phyloP scores from a whole-genome alignment of 2,888 invertebrate genomes.

The Julus scandinavius region DNA sequence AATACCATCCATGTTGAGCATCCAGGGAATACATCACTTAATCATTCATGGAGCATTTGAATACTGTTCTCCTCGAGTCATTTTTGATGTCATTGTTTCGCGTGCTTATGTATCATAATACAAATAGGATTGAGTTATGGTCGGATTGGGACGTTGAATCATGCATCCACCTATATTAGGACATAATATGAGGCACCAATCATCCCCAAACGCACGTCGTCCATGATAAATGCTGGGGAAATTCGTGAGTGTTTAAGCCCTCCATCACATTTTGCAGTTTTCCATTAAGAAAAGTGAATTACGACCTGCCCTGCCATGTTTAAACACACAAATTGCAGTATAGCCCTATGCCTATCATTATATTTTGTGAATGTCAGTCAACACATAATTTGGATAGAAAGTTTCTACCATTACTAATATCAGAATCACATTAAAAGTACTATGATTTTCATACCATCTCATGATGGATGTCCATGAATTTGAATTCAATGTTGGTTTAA shows the following conservation, averaged over 20 bases:
- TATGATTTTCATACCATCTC: too few species aligned
- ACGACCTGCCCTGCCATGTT: neutral
- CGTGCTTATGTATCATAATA: conserved; percentile 4
- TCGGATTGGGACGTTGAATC: conserved; percentile 25
- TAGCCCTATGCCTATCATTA: too few species aligned
- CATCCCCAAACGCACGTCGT: neutral
- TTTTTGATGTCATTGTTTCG: neutral
- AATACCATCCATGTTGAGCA: neutral
- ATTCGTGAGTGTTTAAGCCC: neutral
- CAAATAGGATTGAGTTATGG: conserved; percentile 18
- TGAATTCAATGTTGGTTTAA: too few species aligned
- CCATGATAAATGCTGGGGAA: neutral
- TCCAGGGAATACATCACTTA: conserved; percentile 6
- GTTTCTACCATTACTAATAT: too few species aligned
- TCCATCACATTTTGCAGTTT: neutral
- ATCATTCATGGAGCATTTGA: conserved; percentile 8
- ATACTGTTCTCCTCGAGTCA: neutral
- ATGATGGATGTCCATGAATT: too few species aligned
- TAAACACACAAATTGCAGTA: too few species aligned
- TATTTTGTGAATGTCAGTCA: too few species aligned
- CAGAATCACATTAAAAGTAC: too few species aligned
- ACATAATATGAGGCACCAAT: neutral
- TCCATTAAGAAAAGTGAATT: neutral
- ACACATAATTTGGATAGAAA: too few species aligned
- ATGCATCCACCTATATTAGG: conserved; percentile 5